Conservation (phyloP, 2,797 vertebrate species). For the Acestrorhynchus altus region DNA sequence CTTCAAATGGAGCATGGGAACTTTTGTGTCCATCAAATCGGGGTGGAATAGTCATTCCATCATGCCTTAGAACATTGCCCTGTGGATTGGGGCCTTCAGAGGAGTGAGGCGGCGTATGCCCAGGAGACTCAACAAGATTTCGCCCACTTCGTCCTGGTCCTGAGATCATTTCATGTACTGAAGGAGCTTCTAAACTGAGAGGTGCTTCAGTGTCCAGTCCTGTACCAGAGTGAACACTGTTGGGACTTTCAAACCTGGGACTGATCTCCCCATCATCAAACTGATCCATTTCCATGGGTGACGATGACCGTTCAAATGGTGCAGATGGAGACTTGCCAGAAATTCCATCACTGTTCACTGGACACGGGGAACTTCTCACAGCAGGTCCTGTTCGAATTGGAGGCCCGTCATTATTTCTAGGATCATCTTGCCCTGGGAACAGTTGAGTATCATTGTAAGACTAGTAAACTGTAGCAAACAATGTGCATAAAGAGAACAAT, state of each 20-base stretch:
- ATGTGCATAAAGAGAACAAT: too few species aligned
- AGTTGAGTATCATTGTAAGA: constrained; percentile 55
- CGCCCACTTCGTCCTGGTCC: constrained; percentile 51
- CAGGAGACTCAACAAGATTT: constrained; percentile 70
- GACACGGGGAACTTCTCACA: constrained; percentile 71
- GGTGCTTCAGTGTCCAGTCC: constrained; percentile 63
- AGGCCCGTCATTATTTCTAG: constrained; percentile 79
- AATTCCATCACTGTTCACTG: constrained; percentile 70
- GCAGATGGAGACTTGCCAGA: constrained; percentile 73
- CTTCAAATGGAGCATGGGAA: constrained; percentile 79
- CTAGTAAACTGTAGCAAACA: constrained; percentile 76
- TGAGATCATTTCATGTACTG: constrained; percentile 78
- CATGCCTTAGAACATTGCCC: constrained; percentile 72
- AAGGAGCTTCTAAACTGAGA: constrained; percentile 59
- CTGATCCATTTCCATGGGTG: constrained; percentile 68
- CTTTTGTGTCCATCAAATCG: constrained; percentile 81
- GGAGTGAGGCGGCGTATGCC: constrained; percentile 73
- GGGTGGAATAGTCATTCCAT: constrained; percentile 75
- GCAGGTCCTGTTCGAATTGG: constrained; percentile 68
- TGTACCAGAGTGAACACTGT: constrained; percentile 78
- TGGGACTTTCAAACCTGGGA: constrained; percentile 81
- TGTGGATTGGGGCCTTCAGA: constrained; percentile 49
- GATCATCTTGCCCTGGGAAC: constrained; percentile 63
- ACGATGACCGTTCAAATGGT: constrained; percentile 82
- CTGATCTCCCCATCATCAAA: constrained; percentile 69